Conservation (phyloP, 2,113 vertebrate species). For the Otus sunia region DNA sequence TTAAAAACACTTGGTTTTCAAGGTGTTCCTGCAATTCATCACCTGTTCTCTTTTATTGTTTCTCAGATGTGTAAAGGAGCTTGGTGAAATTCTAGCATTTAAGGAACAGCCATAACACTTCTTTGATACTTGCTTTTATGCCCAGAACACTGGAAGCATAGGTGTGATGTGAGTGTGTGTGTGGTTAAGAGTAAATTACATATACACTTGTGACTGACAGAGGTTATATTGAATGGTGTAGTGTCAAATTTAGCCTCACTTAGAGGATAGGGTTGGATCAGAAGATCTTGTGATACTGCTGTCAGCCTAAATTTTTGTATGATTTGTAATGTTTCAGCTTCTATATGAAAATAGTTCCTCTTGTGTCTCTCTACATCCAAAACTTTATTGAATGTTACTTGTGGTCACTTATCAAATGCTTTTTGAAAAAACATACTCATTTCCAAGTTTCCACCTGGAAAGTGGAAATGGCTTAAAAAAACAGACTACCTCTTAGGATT, state of each 20-base stretch:
- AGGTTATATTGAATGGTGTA: not conserved
- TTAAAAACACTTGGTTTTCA: not conserved
- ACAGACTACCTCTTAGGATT: not conserved
- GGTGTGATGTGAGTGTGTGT: not conserved
- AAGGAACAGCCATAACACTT: not conserved
- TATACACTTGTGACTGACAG: not conserved
- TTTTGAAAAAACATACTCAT: not conserved
- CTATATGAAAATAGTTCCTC: not conserved
- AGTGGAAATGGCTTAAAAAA: not conserved
- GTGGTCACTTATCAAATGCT: not conserved
- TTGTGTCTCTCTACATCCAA: not conserved
- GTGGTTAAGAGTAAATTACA: not conserved
- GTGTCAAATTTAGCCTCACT: not conserved
- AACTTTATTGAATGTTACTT: not conserved
- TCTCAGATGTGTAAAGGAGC: not conserved
- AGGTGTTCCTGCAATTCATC: not conserved
- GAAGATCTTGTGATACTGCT: not conserved
- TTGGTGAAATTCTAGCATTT: not conserved
- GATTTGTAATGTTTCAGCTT: not conserved
- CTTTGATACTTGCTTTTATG: not conserved
- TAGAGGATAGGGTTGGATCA: not conserved
- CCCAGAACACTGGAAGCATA: not conserved
- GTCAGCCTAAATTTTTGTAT: not conserved
- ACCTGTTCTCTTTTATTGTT: not conserved
- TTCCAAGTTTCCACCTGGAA: not conserved